phyloP scores from a whole-genome alignment of 2,888 invertebrate genomes.

The Odontothrips loti region DNA sequence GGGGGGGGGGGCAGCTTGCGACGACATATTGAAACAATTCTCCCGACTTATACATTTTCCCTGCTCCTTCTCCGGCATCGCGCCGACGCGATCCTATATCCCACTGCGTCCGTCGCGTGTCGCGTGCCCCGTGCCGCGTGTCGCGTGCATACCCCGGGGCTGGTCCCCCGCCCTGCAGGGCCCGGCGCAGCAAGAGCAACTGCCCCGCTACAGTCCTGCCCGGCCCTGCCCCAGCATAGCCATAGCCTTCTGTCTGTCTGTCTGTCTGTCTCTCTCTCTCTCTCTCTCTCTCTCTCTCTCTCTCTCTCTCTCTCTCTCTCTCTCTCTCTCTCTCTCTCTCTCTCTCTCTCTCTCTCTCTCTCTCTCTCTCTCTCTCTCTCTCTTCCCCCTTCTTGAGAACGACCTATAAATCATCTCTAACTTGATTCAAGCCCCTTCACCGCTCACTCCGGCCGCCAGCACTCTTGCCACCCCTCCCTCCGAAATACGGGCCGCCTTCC shows the following conservation, averaged over 20 bases:
- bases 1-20: background rate
- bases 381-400: background rate
- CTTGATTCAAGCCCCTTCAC: constrained; percentile 21
- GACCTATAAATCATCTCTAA: constrained; percentile 23
- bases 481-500: background rate
- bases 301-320: background rate
- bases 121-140: background rate
- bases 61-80: background rate
- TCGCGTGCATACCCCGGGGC: background rate
- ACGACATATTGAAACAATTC: constrained; percentile 23
- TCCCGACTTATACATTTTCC: background rate
- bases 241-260: background rate
- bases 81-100: background rate
- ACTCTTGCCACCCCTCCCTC: too few relatives aligned
- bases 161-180: background rate
- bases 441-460: background rate
- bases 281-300: background rate
- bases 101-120: background rate
- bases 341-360: background rate
- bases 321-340: background rate
- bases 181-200: background rate
- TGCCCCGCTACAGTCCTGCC: background rate
- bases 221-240: background rate
- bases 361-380: background rate
- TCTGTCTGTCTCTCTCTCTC: background rate